Evolutionary conservation across 37 sponge, comb jelly and placozoan genomes (phyloP).

Genomic region (Petrosia ficiformis): DNA sequence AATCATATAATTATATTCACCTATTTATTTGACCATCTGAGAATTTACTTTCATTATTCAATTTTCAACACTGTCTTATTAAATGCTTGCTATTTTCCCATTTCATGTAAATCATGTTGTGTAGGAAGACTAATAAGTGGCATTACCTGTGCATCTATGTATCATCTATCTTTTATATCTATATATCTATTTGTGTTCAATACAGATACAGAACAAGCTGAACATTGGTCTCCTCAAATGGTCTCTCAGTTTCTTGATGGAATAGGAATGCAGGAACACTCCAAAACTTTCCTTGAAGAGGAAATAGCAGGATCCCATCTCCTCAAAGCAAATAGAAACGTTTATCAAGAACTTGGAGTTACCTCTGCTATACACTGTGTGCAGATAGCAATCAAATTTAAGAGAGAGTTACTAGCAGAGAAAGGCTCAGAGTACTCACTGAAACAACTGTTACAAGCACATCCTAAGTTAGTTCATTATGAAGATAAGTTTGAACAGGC

Average conservation of each 20-base stretch:
- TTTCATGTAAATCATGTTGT: no score
- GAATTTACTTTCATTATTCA: no score
- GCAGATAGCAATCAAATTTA: not conserved
- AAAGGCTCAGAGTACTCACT: not conserved
- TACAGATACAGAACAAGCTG: constrained; percentile 16
- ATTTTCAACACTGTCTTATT: no score
- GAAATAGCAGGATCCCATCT: constrained; percentile 26
- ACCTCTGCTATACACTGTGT: not conserved
- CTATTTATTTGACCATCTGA: no score
- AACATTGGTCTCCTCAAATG: constrained; percentile 14
- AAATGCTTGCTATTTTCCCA: no score
- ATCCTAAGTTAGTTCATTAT: not conserved
- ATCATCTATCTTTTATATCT: no score
- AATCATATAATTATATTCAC: no score
- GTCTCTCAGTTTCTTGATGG: constrained; percentile 17
- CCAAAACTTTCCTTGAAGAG: constrained; percentile 13
- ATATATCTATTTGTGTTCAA: not conserved
- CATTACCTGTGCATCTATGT: no score
- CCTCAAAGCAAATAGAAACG: not conserved
- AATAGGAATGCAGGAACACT: constrained; percentile 12
- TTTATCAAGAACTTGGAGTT: constrained; percentile 1
- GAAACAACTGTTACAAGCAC: not conserved
- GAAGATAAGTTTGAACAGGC: not conserved
- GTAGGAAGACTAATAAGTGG: no score
- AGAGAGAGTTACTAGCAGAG: not conserved